A percentile compares a stretch with the other conserved stretches of the same genome.
phyloP scores from a whole-genome alignment of 2,113 vertebrate species.

The Cheirogaleus medius region DNA sequence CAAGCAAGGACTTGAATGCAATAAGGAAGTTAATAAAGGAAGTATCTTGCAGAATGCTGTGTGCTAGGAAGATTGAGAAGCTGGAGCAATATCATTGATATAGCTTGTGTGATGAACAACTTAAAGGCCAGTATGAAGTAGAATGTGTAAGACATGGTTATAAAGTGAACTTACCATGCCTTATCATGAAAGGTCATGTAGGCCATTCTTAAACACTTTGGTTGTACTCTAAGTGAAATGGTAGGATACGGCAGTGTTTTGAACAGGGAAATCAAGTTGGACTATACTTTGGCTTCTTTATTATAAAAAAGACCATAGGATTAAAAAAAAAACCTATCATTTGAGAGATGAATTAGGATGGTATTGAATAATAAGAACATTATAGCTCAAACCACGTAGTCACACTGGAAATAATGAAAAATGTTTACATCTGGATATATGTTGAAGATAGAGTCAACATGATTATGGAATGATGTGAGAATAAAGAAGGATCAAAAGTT shows the following conservation, averaged over 20 bases:
- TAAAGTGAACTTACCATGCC: not conserved
- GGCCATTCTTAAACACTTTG: not conserved
- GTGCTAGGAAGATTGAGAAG: not conserved
- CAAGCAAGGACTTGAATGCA: not conserved
- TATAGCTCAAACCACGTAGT: not conserved
- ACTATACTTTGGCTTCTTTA: not conserved
- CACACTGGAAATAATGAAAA: not conserved
- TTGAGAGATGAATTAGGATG: not conserved
- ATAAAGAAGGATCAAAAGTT: not conserved
- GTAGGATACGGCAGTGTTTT: not conserved
- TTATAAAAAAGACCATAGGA: not conserved
- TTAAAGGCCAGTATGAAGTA: not conserved
- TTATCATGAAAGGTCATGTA: too few relatives aligned
- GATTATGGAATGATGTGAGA: not conserved
- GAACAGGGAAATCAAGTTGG: not conserved
- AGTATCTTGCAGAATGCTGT: not conserved
- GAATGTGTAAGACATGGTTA: not conserved
- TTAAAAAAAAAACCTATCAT: not conserved
- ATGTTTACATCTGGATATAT: not conserved
- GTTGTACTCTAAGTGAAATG: not conserved
- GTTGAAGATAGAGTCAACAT: not conserved
- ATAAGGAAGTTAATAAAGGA: not conserved
- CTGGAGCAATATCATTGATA: not conserved
- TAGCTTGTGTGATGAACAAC: not conserved
- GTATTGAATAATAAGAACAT: not conserved